Conservation (phyloP, 2,113 vertebrate species). For the Pluvianellus socialis region DNA sequence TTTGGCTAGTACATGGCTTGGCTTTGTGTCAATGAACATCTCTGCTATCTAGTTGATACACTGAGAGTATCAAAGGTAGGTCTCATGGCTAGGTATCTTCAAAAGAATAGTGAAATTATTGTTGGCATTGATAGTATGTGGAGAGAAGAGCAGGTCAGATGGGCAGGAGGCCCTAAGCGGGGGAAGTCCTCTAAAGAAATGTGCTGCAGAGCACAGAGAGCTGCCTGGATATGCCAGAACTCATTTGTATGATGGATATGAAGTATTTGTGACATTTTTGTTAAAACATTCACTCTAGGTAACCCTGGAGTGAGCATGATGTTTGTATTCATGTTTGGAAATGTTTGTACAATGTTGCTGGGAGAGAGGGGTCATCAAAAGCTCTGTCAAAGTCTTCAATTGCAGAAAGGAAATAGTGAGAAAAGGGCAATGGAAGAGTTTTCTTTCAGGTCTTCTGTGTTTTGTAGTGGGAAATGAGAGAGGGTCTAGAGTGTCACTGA, state of each 20-base stretch:
- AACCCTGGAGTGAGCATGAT: not conserved
- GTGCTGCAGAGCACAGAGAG: not conserved
- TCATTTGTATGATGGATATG: constrained; percentile 12
- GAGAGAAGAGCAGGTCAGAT: not conserved
- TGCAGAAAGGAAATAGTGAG: not conserved
- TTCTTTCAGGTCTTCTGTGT: not conserved
- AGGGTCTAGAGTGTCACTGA: not conserved
- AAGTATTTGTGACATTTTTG: constrained; percentile 24
- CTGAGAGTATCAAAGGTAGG: not conserved
- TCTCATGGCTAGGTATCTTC: not conserved
- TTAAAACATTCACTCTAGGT: constrained; percentile 15
- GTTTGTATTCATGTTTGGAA: not conserved
- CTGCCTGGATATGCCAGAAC: constrained; percentile 7
- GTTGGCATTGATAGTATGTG: not conserved
- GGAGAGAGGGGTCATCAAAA: not conserved
- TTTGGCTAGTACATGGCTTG: not conserved
- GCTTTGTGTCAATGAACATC: not conserved
- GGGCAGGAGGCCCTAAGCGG: not conserved
- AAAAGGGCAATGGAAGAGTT: not conserved
- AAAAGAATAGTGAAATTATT: not conserved
- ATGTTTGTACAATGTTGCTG: not conserved
- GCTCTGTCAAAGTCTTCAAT: not conserved
- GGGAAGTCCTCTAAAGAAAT: not conserved
- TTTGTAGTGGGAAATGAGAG: not conserved
- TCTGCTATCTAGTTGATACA: not conserved